These are phyloP conservation scores for Caprella mutica DNA, from an alignment of 2,888 invertebrate species.

Conservation along the genomic window DNA sequence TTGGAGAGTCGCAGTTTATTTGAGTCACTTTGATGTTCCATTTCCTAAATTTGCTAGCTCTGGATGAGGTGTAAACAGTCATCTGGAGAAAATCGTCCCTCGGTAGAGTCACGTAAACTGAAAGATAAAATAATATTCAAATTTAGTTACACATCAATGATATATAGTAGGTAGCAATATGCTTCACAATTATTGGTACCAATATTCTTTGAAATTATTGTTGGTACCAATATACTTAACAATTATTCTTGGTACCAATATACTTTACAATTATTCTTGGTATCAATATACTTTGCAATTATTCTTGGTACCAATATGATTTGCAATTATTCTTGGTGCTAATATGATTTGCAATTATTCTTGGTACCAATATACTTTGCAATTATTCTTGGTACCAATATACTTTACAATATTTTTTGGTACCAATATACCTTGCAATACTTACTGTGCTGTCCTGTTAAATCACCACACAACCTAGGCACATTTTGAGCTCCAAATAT, in stretches of 20 bases:
- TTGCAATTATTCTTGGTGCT: too few relatives aligned
- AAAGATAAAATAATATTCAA: background rate
- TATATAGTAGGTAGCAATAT: too few relatives aligned
- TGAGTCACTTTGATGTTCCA: constrained; percentile 11
- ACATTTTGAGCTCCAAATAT: constrained; percentile 3
- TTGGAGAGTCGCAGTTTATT: constrained; percentile 4
- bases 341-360: too few relatives aligned
- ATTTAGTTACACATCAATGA: background rate
- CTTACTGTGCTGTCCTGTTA: constrained; percentile 14
- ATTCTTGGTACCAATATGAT: too few relatives aligned
- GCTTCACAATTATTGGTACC: too few relatives aligned
- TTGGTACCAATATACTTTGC: too few relatives aligned
- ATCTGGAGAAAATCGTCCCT: background rate
- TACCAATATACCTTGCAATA: background rate
- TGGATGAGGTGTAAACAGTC: background rate
- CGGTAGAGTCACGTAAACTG: constrained; percentile 8
- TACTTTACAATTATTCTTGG: too few relatives aligned
- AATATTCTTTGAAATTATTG: too few relatives aligned
- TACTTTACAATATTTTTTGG: background rate
- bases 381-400: too few relatives aligned
- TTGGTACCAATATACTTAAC: too few relatives aligned
- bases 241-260: too few relatives aligned
- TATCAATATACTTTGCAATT: too few relatives aligned
- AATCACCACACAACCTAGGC: constrained; percentile 5
- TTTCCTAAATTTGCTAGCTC: background rate